Percentiles rank a stretch among this genome's conserved stretches.
Conservation (phyloP, 2,113 vertebrate species). For the Eleginops maclovinus region DNA sequence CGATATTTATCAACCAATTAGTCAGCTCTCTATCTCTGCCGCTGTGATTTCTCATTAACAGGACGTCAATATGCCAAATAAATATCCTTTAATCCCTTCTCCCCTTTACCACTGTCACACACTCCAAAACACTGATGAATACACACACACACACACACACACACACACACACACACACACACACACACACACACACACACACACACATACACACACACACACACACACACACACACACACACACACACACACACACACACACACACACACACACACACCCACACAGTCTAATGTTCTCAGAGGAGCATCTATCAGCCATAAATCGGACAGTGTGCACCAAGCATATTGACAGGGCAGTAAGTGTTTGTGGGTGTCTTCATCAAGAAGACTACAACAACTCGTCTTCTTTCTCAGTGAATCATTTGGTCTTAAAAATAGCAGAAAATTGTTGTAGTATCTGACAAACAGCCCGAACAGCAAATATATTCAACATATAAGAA, state of each 20-base stretch:
- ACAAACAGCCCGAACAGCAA: too few species aligned
- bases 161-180: slow-evolving; percentile 2
- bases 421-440: neutral
- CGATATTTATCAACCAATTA: slow-evolving; percentile 70
- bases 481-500: too few species aligned
- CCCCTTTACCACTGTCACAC: slow-evolving; percentile 21
- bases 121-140: slow-evolving; percentile 6
- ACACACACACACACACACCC: too few species aligned
- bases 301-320: slow-evolving; percentile 33
- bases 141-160: neutral
- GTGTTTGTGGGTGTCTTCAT: neutral
- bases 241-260: neutral
- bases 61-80: slow-evolving; percentile 45
- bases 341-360: slow-evolving; percentile 3
- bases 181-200: neutral
- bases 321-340: slow-evolving; percentile 4
- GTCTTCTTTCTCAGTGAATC: neutral
- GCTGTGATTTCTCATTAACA: slow-evolving; percentile 49
- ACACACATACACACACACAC: too few species aligned
- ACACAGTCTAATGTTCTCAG: slow-evolving; percentile 34
- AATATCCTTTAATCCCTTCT: slow-evolving; percentile 53
- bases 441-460: neutral
- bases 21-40: slow-evolving; percentile 39
- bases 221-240: slow-evolving; percentile 2
- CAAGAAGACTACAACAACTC: too few species aligned